phyloP scores from a whole-genome alignment of 2,797 vertebrate species.

The Chrosomus eos region DNA sequence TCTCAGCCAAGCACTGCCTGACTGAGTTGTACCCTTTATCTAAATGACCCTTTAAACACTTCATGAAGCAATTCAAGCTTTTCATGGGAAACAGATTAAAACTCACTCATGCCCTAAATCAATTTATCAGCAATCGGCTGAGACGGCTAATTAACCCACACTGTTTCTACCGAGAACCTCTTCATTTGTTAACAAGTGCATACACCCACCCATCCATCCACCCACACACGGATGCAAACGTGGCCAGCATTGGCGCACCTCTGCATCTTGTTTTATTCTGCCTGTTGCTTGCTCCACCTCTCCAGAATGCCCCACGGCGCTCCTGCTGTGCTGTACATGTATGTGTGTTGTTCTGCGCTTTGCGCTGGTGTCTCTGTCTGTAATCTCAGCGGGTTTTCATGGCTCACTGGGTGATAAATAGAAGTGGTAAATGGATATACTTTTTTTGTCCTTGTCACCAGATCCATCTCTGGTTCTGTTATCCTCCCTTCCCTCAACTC shows the following conservation, averaged over 20 bases:
- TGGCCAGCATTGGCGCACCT: neutral
- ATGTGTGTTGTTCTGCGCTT: constrained; percentile 14
- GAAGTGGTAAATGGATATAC: constrained; percentile 59
- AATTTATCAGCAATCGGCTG: constrained; percentile 53
- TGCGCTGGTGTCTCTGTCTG: constrained; percentile 20
- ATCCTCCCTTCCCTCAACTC: constrained; percentile 37
- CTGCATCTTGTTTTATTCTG: constrained; percentile 7
- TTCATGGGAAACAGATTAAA: constrained; percentile 55
- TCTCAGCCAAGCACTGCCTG: constrained; percentile 9
- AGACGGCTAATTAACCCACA: constrained; percentile 50
- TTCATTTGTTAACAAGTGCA: constrained; percentile 51
- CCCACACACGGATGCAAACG: neutral
- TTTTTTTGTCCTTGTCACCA: constrained; percentile 63
- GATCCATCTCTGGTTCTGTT: constrained; percentile 49
- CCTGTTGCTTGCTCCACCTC: constrained; percentile 41
- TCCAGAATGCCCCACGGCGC: constrained; percentile 16
- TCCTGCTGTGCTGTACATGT: constrained; percentile 43
- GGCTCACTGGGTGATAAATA: constrained; percentile 60
- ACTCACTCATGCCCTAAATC: constrained; percentile 56
- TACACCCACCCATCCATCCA: constrained; percentile 5
- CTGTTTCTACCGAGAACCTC: constrained; percentile 44
- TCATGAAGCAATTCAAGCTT: constrained; percentile 49
- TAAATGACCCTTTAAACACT: constrained; percentile 54
- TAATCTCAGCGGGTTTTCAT: constrained; percentile 49
- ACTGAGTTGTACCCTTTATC: constrained; percentile 53